Percentiles rank a stretch among this genome's conserved stretches.
phyloP scores from a whole-genome alignment of 2,888 invertebrate genomes.

The Teleogryllus oceanicus region DNA sequence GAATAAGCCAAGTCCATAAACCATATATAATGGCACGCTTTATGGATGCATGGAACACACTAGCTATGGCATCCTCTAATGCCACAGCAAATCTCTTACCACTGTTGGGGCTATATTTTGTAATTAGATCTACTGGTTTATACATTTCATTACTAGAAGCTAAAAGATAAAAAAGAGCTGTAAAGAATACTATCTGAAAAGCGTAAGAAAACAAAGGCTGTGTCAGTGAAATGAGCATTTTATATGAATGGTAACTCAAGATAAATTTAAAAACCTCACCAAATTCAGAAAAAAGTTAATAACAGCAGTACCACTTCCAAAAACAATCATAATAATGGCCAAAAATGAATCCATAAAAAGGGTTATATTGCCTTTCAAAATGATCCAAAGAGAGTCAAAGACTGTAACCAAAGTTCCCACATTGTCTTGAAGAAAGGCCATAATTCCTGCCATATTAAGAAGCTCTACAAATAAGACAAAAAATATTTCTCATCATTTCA shows the following conservation, averaged over 20 bases:
- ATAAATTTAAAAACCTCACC: slow-evolving; percentile 53
- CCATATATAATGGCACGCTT: slow-evolving; percentile 98
- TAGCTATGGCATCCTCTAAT: slow-evolving; percentile 82
- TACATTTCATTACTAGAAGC: slow-evolving; percentile 82
- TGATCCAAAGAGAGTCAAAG: slow-evolving; percentile 80
- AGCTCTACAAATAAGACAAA: slow-evolving; percentile 53
- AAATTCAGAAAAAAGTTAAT: slow-evolving; percentile 80
- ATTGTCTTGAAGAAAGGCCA: slow-evolving; percentile 84
- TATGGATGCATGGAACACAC: slow-evolving; percentile 92
- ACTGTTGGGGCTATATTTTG: slow-evolving; percentile 73
- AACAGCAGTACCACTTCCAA: slow-evolving; percentile 87
- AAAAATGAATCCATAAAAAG: slow-evolving; percentile 79
- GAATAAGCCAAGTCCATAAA: slow-evolving; percentile 96
- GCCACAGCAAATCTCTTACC: slow-evolving; percentile 75
- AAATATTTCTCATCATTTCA: background rate
- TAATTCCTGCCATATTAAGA: slow-evolving; percentile 68
- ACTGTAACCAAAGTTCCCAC: slow-evolving; percentile 84
- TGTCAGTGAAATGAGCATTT: background rate
- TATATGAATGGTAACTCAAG: slow-evolving; percentile 30
- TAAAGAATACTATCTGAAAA: slow-evolving; percentile 89
- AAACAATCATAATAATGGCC: slow-evolving; percentile 78
- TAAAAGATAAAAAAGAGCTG: slow-evolving; percentile 91
- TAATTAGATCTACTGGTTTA: slow-evolving; percentile 87
- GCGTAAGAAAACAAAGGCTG: background rate
- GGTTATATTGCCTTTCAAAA: slow-evolving; percentile 88